Conservation (phyloP, 2,888 invertebrate genomes). For the Agrypnus murinus region DNA sequence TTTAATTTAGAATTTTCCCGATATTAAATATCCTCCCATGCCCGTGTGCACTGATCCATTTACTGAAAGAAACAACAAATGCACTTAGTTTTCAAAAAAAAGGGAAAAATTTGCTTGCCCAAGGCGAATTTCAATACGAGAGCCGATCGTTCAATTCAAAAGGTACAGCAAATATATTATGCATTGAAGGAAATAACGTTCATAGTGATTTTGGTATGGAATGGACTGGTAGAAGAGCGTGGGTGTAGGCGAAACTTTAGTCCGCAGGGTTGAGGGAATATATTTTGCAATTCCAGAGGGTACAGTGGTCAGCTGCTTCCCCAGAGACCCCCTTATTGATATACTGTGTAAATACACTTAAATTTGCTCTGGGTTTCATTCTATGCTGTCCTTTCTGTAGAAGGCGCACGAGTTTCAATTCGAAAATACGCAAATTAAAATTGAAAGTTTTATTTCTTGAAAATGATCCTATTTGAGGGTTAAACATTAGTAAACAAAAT, state of each 20-base stretch:
- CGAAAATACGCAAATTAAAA: constrained; percentile 7
- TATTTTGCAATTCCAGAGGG: constrained; percentile 69
- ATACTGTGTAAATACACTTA: constrained; percentile 71
- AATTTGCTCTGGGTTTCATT: constrained; percentile 57
- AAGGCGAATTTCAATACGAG: constrained; percentile 66
- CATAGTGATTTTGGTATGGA: constrained; percentile 45
- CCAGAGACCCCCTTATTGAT: constrained; percentile 70
- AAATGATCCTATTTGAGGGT: too few species aligned
- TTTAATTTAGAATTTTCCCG: constrained; percentile 45
- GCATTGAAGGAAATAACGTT: constrained; percentile 66
- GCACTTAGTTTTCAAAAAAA: constrained; percentile 34
- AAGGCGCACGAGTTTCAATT: constrained; percentile 12
- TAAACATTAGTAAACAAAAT: too few species aligned
- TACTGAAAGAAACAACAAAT: not conserved
- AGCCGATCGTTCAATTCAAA: constrained; percentile 60
- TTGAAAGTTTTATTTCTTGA: too few species aligned
- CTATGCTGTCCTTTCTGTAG: constrained; percentile 6
- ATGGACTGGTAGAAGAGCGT: constrained; percentile 36
- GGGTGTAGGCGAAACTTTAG: constrained; percentile 50
- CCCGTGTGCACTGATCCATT: not conserved
- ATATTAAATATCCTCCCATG: constrained; percentile 7
- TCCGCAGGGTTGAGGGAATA: constrained; percentile 60
- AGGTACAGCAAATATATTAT: constrained; percentile 67
- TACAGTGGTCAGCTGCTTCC: constrained; percentile 68
- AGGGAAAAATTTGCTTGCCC: constrained; percentile 60